Percentiles rank a stretch among this genome's conserved stretches.
Conservation (phyloP, 2,797 vertebrate genomes). For the Eulemur mongoz region DNA sequence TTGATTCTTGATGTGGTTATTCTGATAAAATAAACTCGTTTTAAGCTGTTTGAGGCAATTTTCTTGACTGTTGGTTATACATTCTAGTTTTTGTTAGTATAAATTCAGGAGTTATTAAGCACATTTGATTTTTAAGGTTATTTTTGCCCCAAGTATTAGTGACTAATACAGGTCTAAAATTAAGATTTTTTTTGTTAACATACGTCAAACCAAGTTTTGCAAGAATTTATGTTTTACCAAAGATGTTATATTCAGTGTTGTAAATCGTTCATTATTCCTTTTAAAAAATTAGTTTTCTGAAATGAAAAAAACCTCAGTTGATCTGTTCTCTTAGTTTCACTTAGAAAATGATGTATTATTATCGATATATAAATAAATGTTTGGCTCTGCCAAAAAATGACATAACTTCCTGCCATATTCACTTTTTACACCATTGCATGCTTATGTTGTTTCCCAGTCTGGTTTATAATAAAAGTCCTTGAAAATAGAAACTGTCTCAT, state of each 20-base stretch:
- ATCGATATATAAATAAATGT: not conserved
- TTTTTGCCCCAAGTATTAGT: slow-evolving; percentile 33
- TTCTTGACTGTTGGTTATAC: not conserved
- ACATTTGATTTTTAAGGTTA: slow-evolving; percentile 19
- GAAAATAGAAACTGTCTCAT: not conserved
- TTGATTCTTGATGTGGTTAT: not conserved
- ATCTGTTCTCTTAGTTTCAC: not conserved
- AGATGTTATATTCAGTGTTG: not conserved
- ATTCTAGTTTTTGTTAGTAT: slow-evolving; percentile 44
- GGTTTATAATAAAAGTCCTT: slow-evolving; percentile 43
- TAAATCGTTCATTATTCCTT: not conserved
- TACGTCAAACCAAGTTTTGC: not conserved
- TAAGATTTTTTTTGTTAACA: slow-evolving; percentile 51
- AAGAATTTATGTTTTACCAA: not conserved
- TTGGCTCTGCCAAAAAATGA: slow-evolving; percentile 30
- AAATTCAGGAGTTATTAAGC: not conserved
- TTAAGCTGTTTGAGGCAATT: not conserved
- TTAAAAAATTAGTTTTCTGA: not conserved
- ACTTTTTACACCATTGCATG: not conserved
- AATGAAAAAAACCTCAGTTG: not conserved
- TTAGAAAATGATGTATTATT: slow-evolving; percentile 4
- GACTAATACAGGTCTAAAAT: not conserved
- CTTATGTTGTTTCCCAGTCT: slow-evolving; percentile 38
- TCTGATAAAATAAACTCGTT: not conserved
- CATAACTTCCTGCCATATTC: not conserved